Base-by-base conservation (phyloP, 1,140 invertebrate species). In the Diplogasteroides magnus region DNA sequence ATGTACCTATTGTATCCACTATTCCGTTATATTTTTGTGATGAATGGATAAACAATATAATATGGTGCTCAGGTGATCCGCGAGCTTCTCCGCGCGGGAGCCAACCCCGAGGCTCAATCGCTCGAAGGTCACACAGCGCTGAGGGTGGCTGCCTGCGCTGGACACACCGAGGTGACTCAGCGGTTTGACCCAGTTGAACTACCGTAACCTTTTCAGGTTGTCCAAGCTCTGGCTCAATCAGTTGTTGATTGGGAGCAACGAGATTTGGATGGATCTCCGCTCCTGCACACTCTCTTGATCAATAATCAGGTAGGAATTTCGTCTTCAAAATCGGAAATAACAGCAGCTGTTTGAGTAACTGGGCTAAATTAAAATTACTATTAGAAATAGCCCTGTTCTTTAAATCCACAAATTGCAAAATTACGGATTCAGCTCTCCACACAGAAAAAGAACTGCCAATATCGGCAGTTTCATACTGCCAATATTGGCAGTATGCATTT, bases 111-210 rank as follows among this genome's bases (percentile, higher is more conserved):
- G n/a, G 60, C 59, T 28, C 69, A 64, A 61, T 68, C 58, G 23
- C 48, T 61, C n/a, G 69, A 74, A 29, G 73, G 73, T 14, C 32
- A 58, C 27, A 64, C 73, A 25, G 69, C 73, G 11, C 37, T 74
- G 23, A 61, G 73, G 2, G 62, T 72, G 2, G 73, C 73, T 28
- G 60, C 65, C 32, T 56, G 67, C 28, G 65, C 73, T 55, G 60
- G 65, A 27, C 69, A 74, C 59, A 67, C 67, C 31, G 37, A 67
- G 23, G 61, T 72, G 28, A 62, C 61, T 31, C 69, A 70, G 26
- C 48, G 72, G 19, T 67, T 58, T 31, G 60, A 31, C 0, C 57
- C 15, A 67, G 32, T 25, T 23, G 31, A 0, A 32, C 56, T 13
- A 32, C 23, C 37, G 55, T 68, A 1, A 68, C 59, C 59, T 13